Base-by-base conservation (phyloP, 2,113 vertebrate genomes). In the Peromyscus polionotus region DNA sequence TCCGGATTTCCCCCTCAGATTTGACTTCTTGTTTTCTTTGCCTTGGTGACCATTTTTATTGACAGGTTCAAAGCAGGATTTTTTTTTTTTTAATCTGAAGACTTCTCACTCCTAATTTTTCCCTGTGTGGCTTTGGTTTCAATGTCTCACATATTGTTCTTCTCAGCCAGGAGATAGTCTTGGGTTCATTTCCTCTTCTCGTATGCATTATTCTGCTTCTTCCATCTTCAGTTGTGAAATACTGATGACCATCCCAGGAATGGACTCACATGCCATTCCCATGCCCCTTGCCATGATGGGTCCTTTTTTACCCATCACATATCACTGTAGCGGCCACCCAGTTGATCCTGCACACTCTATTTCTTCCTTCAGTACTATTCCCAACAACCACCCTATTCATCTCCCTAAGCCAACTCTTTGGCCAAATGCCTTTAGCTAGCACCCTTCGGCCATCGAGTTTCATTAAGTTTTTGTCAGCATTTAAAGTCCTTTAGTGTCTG, bases 291-390 rank as follows among this genome's bases (percentile, higher is more conserved):
- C 17, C 4, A 1, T 1, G 5, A 0, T 1, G 31, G 22, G 5
- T n/a, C 48, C 39, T 63, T 73, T 73, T 72, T 63, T 4, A 1
- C 9, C 51, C n/a, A 26, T 17, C 1, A 0, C 1, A 61, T 5
- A 0, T 61, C 14, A 9, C 63, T 22, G 0, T 10, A 16, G 22
- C 5, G 0, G 2, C 5, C 13, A 68, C 67, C 10, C 13, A 28
- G 59, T 28, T 31, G 14, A 4, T 76, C n/a, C 70, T 77, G 17
- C 31, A 22, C 39, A 51, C 0, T 19, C 12, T 12, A 5, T 45
- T 85, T 36, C 54, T 28, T 59, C 7, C 42, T 65, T 57, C 24
- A 13, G 1, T 57, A n/a, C 59, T 22, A 39, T 10, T 31, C 48
- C 14, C 2, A 61, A 33, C 14, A 20, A 12, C 5, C 42, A 59